Evolutionary conservation across 2,113 vertebrate genomes (phyloP).

Genomic region (Astatoreochromis straeleni): DNA sequence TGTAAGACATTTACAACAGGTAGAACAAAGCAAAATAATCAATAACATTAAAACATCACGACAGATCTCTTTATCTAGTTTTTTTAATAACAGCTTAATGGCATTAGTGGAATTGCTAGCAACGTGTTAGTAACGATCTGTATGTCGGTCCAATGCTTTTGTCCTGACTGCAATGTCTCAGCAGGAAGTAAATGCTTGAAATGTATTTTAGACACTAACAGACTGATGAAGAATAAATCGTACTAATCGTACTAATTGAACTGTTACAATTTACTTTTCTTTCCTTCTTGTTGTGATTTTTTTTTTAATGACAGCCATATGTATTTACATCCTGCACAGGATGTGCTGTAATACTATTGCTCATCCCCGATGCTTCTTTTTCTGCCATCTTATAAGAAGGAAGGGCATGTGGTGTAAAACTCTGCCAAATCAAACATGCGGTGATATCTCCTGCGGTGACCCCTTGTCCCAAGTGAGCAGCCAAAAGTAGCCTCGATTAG

Average conservation of each 20-base stretch:
- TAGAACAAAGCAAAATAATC: not conserved
- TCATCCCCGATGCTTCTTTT: not conserved
- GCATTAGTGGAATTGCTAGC: not conserved
- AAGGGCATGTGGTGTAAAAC: not conserved
- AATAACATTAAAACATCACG: not conserved
- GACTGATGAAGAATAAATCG: not conserved
- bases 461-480: not conserved
- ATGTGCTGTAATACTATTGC: not conserved
- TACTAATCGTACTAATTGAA: not conserved
- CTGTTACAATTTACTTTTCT: not conserved
- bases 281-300: not conserved
- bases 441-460: accelerated
- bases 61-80: not conserved
- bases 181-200: not conserved
- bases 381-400: not conserved
- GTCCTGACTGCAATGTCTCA: not conserved
- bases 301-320: not conserved
- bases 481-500: not conserved
- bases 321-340: not conserved
- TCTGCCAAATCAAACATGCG: not conserved
- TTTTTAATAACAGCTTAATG: accelerated
- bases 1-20: not conserved
- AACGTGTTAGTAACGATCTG: not conserved
- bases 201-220: not conserved
- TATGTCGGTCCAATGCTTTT: not conserved